A percentile compares a stretch with the other conserved stretches of the same genome.
Evolutionary conservation across 2,888 invertebrate species (phyloP).

Genomic region (Drosophila birchii): DNA sequence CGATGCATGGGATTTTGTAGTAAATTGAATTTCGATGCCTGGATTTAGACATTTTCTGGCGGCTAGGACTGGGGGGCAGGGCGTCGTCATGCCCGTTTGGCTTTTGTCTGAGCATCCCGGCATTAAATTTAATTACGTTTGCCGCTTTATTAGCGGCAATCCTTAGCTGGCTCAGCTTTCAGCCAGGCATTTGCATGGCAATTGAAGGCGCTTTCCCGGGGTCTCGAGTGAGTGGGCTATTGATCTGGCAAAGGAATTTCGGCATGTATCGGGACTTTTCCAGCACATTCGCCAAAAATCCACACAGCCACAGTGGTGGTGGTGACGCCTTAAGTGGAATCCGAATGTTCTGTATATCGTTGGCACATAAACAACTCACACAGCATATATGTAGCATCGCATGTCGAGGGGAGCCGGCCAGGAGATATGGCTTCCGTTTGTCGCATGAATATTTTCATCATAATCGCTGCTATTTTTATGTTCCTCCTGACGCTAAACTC

Average conservation of each 20-base stretch:
- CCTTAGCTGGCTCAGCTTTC: conserved; percentile 1
- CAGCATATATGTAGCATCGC: conserved; percentile 28
- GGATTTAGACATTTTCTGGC: conserved; percentile 57
- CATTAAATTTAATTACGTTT: conserved; percentile 75
- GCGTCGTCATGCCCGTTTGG: conserved; percentile 29
- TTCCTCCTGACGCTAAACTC: conserved; percentile 36
- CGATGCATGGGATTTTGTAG: conserved; percentile 76
- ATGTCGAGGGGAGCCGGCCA: conserved; percentile 43
- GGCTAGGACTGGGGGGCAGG: not conserved
- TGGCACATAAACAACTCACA: conserved; percentile 70
- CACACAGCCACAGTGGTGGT: conserved; percentile 10
- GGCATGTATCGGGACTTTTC: conserved; percentile 23
- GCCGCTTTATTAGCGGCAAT: conserved; percentile 65
- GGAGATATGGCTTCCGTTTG: conserved; percentile 62
- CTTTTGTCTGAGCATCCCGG: conserved; percentile 47
- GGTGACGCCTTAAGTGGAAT: conserved; percentile 72
- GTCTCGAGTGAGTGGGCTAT: conserved; percentile 23
- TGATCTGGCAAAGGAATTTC: conserved; percentile 27
- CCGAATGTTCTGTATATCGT: conserved; percentile 72
- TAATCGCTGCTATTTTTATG: conserved; percentile 78
- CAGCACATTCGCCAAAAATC: conserved; percentile 55
- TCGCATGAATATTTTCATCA: conserved; percentile 80
- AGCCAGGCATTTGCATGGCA: conserved; percentile 29
- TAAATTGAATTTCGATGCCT: conserved; percentile 78
- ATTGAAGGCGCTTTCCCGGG: conserved; percentile 38